Percentiles rank a stretch among this genome's conserved stretches.
phyloP scores from a whole-genome alignment of 2,888 invertebrate species.

The Dicycla oo region DNA sequence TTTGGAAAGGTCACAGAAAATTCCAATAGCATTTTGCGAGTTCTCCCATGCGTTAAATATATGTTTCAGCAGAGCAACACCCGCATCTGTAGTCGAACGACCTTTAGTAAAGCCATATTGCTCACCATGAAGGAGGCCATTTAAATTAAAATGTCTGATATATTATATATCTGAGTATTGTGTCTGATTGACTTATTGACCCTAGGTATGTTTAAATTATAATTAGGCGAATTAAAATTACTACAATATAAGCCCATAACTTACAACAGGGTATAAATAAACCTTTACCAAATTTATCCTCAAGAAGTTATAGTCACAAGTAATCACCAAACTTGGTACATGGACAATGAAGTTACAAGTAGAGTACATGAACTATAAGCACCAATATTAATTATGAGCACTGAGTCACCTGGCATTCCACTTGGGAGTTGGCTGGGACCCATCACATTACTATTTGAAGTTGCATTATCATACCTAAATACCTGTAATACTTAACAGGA shows the following conservation, averaged over 20 bases:
- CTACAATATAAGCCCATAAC: slow-evolving; percentile 1
- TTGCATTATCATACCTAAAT: slow-evolving; percentile 19
- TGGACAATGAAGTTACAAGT: not conserved
- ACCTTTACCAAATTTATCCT: not conserved
- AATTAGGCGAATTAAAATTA: slow-evolving; percentile 32
- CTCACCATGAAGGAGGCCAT: no score
- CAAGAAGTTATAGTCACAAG: slow-evolving; percentile 19
- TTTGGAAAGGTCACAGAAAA: no score
- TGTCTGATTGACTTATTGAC: not conserved
- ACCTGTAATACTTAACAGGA: not conserved
- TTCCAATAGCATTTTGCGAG: no score
- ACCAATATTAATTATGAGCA: slow-evolving; percentile 12
- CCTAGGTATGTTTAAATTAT: not conserved
- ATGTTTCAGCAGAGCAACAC: no score
- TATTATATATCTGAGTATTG: no score
- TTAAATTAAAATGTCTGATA: no score
- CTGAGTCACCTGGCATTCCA: slow-evolving; percentile 4
- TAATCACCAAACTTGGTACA: not conserved
- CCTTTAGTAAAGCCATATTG: no score
- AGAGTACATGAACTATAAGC: not conserved
- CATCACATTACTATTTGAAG: slow-evolving; percentile 7
- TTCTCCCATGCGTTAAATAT: no score
- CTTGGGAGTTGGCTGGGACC: slow-evolving; percentile 1
- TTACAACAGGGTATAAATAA: slow-evolving; percentile 10
- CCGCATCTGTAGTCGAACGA: no score